Conservation (phyloP, 2,797 vertebrate genomes). For the Bucorvus abyssinicus region DNA sequence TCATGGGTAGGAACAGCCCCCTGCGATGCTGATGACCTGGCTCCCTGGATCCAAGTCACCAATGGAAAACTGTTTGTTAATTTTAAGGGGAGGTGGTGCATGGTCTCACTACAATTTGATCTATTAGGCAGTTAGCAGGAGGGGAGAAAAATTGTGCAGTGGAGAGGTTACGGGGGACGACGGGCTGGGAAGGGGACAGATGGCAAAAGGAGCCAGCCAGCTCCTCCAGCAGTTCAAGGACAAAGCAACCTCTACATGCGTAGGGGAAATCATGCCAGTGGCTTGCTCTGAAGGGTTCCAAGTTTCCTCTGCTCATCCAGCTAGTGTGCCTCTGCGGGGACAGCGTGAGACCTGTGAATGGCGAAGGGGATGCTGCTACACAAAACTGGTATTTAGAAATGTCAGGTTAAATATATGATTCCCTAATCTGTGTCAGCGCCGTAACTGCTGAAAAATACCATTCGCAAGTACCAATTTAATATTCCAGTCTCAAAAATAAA, state of each 20-base stretch:
- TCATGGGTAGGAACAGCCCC: neutral
- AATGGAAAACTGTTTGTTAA: neutral
- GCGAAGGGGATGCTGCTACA: conserved; percentile 4
- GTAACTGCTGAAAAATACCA: conserved; percentile 16
- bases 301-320: neutral
- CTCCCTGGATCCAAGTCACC: neutral
- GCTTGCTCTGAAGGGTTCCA: neutral
- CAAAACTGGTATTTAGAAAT: conserved; percentile 29
- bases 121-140: neutral
- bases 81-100: neutral
- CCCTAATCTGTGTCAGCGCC: conserved; percentile 25
- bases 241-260: neutral
- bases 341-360: neutral
- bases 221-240: neutral
- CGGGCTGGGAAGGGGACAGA: neutral
- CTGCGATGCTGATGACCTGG: fast-evolving
- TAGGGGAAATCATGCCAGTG: neutral
- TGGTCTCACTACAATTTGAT: neutral
- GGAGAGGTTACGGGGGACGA: neutral
- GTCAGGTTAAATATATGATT: conserved; percentile 33
- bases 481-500: conserved; percentile 55
- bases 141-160: neutral
- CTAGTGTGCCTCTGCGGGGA: neutral
- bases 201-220: neutral
- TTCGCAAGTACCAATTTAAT: conserved; percentile 21